phyloP scores from a whole-genome alignment of 1,140 invertebrate species.

The Lepidurus arcticus region DNA sequence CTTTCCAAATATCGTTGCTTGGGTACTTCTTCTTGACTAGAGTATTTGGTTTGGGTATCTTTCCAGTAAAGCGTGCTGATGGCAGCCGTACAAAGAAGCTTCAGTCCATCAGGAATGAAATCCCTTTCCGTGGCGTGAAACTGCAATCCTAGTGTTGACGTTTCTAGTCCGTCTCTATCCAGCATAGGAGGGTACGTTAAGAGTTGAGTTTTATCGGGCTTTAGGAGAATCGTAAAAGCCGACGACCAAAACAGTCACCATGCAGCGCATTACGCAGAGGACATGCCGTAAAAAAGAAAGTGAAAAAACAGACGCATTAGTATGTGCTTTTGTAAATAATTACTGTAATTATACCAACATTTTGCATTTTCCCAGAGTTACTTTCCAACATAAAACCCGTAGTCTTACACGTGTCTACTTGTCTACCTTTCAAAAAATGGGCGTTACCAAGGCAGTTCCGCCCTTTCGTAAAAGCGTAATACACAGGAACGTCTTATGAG shows the following conservation, averaged over 20 bases:
- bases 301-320: no score
- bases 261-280: neutral
- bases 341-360: no score
- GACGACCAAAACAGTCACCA: neutral
- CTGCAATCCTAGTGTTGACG: neutral
- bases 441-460: no score
- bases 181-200: neutral
- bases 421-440: no score
- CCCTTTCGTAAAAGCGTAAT: no score
- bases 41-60: slow-evolving; percentile 5
- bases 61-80: slow-evolving; percentile 10
- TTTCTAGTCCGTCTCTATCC: neutral
- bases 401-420: no score
- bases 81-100: neutral
- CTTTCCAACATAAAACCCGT: no score
- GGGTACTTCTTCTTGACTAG: slow-evolving; percentile 13
- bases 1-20: slow-evolving; percentile 1
- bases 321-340: no score
- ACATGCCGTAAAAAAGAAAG: no score
- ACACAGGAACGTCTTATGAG: no score
- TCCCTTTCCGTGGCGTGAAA: neutral
- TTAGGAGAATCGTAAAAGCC: neutral
- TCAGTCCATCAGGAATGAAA: neutral
- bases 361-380: no score
- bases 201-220: neutral